phyloP scores from a whole-genome alignment of 2,113 vertebrate species.

The Phyllostomus discolor region DNA sequence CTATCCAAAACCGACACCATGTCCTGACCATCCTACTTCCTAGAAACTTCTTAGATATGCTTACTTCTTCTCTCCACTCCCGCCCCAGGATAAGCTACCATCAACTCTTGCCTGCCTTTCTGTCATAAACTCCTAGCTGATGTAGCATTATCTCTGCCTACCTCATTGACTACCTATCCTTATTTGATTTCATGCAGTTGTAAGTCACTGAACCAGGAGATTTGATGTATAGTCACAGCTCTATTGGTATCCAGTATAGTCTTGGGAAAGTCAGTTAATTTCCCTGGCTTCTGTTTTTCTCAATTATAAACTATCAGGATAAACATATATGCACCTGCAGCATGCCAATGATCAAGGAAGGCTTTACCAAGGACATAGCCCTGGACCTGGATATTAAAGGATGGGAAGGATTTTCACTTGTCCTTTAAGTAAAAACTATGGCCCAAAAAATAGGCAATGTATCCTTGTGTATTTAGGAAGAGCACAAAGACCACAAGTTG shows the following conservation, averaged over 20 bases:
- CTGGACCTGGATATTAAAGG: not conserved
- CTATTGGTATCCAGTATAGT: not conserved
- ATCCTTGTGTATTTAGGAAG: not conserved
- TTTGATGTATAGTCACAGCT: not conserved
- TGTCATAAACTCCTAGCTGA: not conserved
- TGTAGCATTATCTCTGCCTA: not conserved
- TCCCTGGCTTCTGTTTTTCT: not conserved
- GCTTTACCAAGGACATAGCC: not conserved
- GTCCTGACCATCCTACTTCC: not conserved
- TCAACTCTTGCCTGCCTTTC: not conserved
- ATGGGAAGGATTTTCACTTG: not conserved
- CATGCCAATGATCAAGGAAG: not conserved
- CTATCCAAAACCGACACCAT: not conserved
- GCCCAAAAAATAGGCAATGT: not conserved
- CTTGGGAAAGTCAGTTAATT: not conserved
- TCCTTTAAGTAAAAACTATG: not conserved
- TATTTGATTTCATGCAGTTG: not conserved
- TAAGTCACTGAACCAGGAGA: not conserved
- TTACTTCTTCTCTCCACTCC: not conserved
- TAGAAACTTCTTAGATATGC: not conserved
- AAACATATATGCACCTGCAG: not conserved
- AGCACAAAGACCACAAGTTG: not conserved
- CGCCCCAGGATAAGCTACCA: not conserved
- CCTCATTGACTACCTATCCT: not conserved
- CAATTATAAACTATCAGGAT: not conserved